Base-by-base conservation (phyloP, 2,888 invertebrate genomes). In the Spodoptera littoralis region DNA sequence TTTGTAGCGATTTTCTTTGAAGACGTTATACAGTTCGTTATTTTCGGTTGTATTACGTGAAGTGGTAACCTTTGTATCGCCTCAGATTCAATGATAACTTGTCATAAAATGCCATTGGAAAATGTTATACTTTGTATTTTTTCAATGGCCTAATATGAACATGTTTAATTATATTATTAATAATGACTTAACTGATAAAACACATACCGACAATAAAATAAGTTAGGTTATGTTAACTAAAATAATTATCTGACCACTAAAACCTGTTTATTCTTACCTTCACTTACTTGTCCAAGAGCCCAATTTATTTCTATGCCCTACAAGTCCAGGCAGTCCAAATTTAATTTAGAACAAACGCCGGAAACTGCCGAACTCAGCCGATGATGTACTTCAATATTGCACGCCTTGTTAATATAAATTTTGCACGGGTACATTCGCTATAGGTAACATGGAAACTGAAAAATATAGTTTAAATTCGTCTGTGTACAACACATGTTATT, bases 271-370 rank as follows among this genome's bases (percentile, higher is more conserved):
- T 12, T 22, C 30, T 46, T 18, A 6, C 36, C 46, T 47, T 6
- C 36, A 44, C 11, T 27, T 18, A 45, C 18, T 24, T 13, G 46
- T 46, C 56, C 47, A 59, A 49, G 47, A 30, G 43, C 36, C 45
- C 48, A 60, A 70, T 66, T 41, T 52, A 56, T 48, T 45, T 45
- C 9, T 59, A 58, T 60, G 61, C 60, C 65, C 71, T 60, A 70
- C 72, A 83, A 84, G 83, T 80, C 86, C 85, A 81, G 77, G 70
- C 80, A 70, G 79, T 90, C 18, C 18, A 18, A 90, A 92, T 92
- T 92, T 93, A 91, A 92, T 93, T 91, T 92, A 88, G 85, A 86
- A 88, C 84, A 88, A 87, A 78, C 76, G 57, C 47, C 67, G 69
- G 50, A 45, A 74, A 56, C 49, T 46, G 45, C 65, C 81, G 79